Evolutionary conservation across 1,140 invertebrate species (phyloP).

Genomic region (Atta colombica): DNA sequence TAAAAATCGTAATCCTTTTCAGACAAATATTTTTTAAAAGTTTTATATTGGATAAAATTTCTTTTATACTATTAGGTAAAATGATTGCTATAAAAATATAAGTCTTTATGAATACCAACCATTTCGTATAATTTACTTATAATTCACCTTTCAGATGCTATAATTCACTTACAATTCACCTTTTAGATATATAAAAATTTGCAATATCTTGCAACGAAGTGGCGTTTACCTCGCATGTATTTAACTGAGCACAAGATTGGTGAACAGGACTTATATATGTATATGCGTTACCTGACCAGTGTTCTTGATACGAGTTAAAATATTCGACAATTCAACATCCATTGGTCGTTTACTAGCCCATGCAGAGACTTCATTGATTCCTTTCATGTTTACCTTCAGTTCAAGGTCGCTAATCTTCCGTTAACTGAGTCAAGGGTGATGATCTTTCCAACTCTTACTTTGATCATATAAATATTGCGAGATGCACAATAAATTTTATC

Average conservation of each 20-base stretch:
- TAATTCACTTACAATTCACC: conserved; percentile 32
- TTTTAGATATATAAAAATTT: not conserved
- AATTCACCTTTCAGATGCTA: conserved; percentile 37
- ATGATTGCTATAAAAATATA: no score
- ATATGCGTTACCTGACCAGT: not conserved
- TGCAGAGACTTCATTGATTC: not conserved
- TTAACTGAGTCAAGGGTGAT: conserved; percentile 69
- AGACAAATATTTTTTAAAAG: no score
- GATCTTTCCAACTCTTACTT: conserved; percentile 24
- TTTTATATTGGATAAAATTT: no score
- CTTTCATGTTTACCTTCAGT: conserved; percentile 50
- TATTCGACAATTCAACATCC: conserved; percentile 40
- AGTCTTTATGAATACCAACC: no score
- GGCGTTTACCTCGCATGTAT: conserved; percentile 69
- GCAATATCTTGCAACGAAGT: conserved; percentile 48
- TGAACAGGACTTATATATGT: conserved; percentile 80
- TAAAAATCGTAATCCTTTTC: no score
- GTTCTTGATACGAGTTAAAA: conserved; percentile 51
- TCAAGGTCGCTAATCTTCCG: conserved; percentile 58
- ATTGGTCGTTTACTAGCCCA: conserved; percentile 56
- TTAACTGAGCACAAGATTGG: conserved; percentile 80
- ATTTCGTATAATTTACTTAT: not conserved
- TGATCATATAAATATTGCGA: conserved; percentile 23
- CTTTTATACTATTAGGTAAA: no score
- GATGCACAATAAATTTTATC: not conserved